Evolutionary conservation across 2,113 vertebrate genomes (phyloP), one percentile per base, ranked within the genome.

Genomic region (Procavia capensis): DNA sequence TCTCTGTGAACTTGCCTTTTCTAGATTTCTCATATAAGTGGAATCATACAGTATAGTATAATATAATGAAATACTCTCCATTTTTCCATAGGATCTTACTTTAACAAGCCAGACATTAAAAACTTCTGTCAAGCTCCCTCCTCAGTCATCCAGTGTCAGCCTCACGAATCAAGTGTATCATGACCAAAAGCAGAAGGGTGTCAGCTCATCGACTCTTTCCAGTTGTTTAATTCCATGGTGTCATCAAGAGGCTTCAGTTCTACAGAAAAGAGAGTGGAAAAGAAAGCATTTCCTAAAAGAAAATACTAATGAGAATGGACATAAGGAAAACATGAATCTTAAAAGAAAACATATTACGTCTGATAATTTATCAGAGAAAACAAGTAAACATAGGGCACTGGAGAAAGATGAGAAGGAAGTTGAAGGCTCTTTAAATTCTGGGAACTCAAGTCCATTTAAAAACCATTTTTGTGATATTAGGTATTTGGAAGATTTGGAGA

Each of bases 401-500:
- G 96, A 90, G 66, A 88, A 76, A n/a, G 75, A 2, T 13, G 5
- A 9, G 14, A 39, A 36, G n/a, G 78, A 70, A 45, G 25, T 1
- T 34, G 87, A 91, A 87, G n/a, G 22, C 43, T 13, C n/a, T 29
- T 91, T 88, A 89, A 14, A 19, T 50, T 72, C 92, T 41, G 93
- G 84, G 88, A 64, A 98, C 70, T 76, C 95, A n/a, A 95, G 97
- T 74, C 16, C 64, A n/a, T 75, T 90, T 90, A 45, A 54, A 61
- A 86, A 75, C 50, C 70, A 24, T 19, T 96, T 99, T 57, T 98
- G 97, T 83, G 98, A 99, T 90, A 61, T 97, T 92, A 97, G 97
- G 64, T 97, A 64, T 83, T 96, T 99, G 70, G 98, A 96, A 86
- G 34, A 80, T 76, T 97, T 98, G 45, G 98, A 99, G 93, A 98